Conservation (phyloP, 30 jellyfish, hydroid and myxozoan species). For the Nemopilema nomurai region DNA sequence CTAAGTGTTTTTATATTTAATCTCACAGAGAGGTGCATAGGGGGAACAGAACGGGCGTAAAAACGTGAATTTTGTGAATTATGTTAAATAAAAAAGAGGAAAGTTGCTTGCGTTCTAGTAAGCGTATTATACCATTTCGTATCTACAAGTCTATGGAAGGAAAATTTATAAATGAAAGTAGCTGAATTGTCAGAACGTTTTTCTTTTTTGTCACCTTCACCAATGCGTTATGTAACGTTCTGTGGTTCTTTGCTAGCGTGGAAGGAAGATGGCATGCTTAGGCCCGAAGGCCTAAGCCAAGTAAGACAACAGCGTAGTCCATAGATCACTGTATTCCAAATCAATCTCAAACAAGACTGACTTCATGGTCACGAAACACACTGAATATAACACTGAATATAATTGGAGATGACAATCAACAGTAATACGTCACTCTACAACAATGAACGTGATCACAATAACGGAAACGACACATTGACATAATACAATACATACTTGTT, state of each 20-base stretch:
- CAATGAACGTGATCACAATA: no score
- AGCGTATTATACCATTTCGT: neutral
- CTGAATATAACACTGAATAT: no score
- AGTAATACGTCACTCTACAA: no score
- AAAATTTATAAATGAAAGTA: constrained; percentile 22
- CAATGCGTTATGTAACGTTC: neutral
- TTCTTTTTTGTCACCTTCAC: neutral
- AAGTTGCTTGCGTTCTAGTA: constrained; percentile 32
- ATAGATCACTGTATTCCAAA: no score
- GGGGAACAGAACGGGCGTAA: neutral
- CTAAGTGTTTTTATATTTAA: neutral
- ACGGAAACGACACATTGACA: no score
- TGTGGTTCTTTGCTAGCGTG: neutral
- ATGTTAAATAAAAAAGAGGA: constrained; percentile 1
- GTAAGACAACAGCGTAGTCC: no score
- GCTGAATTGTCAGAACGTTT: neutral
- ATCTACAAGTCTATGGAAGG: neutral
- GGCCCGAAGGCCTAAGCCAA: no score
- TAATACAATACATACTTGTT: no score
- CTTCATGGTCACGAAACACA: no score
- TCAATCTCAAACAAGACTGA: no score
- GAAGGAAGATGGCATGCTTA: neutral
- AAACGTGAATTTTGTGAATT: neutral
- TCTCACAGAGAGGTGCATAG: neutral
- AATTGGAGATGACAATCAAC: no score